Evolutionary conservation across 2,797 vertebrate genomes (phyloP).

Genomic region (Propithecus deckenii): DNA sequence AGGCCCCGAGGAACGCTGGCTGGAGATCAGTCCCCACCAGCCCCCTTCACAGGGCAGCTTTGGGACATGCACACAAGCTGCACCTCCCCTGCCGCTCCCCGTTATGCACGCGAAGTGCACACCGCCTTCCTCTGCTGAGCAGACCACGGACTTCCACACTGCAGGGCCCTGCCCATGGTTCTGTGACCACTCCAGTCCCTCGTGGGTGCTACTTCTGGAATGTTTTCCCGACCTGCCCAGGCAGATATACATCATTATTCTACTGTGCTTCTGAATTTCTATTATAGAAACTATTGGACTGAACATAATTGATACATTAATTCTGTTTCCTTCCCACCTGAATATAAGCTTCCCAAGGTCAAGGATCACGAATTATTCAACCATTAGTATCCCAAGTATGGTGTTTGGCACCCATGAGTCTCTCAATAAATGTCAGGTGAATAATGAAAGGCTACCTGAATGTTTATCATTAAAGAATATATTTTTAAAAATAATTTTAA

Average conservation of each 20-base stretch:
- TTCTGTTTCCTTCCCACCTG: background rate
- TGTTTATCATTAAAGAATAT: background rate
- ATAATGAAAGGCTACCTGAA: background rate
- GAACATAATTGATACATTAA: background rate
- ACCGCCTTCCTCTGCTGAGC: fast-evolving
- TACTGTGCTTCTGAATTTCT: background rate
- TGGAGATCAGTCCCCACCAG: too few species aligned
- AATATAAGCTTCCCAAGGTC: constrained; percentile 39
- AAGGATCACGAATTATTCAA: background rate
- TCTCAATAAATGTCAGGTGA: background rate
- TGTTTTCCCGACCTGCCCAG: fast-evolving
- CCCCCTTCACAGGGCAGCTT: background rate
- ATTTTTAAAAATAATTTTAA: background rate
- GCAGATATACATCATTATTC: background rate
- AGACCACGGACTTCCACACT: too few species aligned
- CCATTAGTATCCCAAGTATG: background rate
- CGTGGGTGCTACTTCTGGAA: fast-evolving
- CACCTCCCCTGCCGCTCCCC: too few species aligned
- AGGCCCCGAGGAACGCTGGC: fast-evolving
- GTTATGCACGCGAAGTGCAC: too few species aligned
- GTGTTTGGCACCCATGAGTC: background rate
- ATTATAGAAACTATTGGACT: background rate
- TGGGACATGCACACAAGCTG: fast-evolving
- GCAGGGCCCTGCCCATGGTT: background rate
- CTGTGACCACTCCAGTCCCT: background rate